Evolutionary conservation across 1,140 invertebrate genomes (phyloP).

Genomic region (Panagrolaimus sp.): DNA sequence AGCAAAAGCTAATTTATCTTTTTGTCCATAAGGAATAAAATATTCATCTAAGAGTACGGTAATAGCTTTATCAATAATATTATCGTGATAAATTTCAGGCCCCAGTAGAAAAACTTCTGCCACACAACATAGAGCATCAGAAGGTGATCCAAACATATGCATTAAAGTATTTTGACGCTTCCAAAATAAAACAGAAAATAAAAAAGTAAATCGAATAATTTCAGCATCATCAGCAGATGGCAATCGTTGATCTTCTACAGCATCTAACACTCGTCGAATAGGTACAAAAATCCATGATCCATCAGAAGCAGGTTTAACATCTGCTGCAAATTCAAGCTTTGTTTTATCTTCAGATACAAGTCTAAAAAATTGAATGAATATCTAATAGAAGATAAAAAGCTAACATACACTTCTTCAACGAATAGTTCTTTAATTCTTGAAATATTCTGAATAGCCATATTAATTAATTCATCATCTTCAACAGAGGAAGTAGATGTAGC

Average conservation of each 20-base stretch:
- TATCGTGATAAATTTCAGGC: neutral
- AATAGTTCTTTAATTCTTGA: neutral
- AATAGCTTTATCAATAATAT: conserved; percentile 1
- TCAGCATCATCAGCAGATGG: conserved; percentile 5
- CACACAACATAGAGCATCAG: neutral
- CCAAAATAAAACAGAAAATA: neutral
- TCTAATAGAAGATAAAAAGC: too few species aligned
- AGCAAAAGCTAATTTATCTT: neutral
- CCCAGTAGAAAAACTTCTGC: neutral
- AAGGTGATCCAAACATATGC: neutral
- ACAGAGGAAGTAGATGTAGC: neutral
- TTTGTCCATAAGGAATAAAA: neutral
- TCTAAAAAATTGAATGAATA: too few species aligned
- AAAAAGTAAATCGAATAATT: neutral
- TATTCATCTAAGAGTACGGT: conserved; percentile 6
- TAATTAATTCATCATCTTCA: neutral
- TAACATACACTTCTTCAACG: neutral
- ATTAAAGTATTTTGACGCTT: neutral
- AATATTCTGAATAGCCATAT: neutral
- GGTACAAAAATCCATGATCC: conserved; percentile 7
- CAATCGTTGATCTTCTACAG: neutral
- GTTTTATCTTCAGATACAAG: neutral
- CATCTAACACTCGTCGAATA: conserved; percentile 2
- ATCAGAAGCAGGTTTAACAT: conserved; percentile 2
- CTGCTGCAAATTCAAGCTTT: neutral